phyloP scores from a whole-genome alignment of 1,140 invertebrate species.

The Drusus annulatus region DNA sequence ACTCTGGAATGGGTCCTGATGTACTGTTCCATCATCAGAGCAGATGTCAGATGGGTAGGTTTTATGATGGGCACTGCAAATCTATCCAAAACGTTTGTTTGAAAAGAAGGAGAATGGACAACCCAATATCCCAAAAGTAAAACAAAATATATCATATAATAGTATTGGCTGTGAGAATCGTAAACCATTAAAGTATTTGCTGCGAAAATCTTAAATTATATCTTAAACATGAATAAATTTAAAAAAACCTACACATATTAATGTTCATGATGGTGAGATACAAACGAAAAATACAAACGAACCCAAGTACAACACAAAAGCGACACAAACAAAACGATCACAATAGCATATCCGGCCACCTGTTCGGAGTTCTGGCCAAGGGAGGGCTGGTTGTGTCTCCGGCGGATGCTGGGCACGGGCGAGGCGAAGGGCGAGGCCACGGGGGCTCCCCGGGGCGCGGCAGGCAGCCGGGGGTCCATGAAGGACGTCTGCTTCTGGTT shows the following conservation, averaged over 20 bases:
- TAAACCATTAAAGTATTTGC: no score
- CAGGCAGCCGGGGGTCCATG: conserved; percentile 94
- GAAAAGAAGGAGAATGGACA: no score
- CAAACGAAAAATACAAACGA: background rate
- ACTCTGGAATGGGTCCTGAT: no score
- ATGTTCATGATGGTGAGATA: no score
- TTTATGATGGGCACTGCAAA: background rate
- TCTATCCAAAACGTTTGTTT: no score
- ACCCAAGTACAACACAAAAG: conserved; percentile 44
- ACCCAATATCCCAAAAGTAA: no score
- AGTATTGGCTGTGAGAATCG: no score
- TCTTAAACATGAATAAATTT: no score
- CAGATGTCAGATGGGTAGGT: background rate
- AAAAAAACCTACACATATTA: no score
- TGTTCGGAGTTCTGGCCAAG: conserved; percentile 46
- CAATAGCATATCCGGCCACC: conserved; percentile 35
- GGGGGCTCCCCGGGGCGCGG: conserved; percentile 61
- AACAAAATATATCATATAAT: no score
- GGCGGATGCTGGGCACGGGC: conserved; percentile 52
- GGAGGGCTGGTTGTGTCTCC: conserved; percentile 38
- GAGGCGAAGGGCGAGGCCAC: conserved; percentile 55
- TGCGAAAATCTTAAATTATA: no score
- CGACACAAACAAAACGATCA: conserved; percentile 23
- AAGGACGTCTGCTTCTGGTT: conserved; percentile 93
- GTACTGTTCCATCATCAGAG: no score